Evolutionary conservation across 2,888 invertebrate genomes (phyloP).

Genomic region (Tachina grossa): DNA sequence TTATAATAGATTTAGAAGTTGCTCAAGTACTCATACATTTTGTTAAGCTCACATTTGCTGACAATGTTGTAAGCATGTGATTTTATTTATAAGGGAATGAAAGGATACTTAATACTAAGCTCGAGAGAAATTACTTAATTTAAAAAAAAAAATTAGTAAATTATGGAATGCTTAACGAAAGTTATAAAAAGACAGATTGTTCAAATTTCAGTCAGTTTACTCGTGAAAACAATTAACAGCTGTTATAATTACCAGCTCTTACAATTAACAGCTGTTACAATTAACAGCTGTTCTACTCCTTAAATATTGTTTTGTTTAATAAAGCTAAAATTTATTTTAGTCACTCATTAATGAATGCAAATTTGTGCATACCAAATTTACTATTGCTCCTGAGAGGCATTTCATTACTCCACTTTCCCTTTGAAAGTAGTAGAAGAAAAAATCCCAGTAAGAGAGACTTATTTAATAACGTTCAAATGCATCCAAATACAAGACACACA

Average conservation of each 20-base stretch:
- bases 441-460: conserved; percentile 39
- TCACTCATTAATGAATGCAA: too few species aligned
- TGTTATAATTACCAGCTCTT: too few species aligned
- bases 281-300: too few species aligned
- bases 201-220: too few species aligned
- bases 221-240: too few species aligned
- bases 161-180: too few species aligned
- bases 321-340: too few species aligned
- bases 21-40: conserved; percentile 57
- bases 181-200: too few species aligned
- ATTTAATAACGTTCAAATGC: conserved; percentile 47
- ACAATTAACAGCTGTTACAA: too few species aligned
- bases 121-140: not conserved
- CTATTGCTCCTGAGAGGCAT: not conserved
- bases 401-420: conserved; percentile 28
- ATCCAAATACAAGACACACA: conserved; percentile 2
- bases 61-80: conserved; percentile 35
- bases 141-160: not conserved
- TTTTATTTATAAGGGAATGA: not conserved
- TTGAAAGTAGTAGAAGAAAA: conserved; percentile 16
- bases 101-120: conserved; percentile 13
- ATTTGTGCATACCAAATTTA: not conserved
- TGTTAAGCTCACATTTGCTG: conserved; percentile 55
- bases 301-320: too few species aligned
- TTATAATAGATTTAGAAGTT: conserved; percentile 77